These are phyloP conservation scores for Apotomis capreana DNA, from an alignment of 2,888 invertebrate genomes.

Conservation along the genomic window DNA sequence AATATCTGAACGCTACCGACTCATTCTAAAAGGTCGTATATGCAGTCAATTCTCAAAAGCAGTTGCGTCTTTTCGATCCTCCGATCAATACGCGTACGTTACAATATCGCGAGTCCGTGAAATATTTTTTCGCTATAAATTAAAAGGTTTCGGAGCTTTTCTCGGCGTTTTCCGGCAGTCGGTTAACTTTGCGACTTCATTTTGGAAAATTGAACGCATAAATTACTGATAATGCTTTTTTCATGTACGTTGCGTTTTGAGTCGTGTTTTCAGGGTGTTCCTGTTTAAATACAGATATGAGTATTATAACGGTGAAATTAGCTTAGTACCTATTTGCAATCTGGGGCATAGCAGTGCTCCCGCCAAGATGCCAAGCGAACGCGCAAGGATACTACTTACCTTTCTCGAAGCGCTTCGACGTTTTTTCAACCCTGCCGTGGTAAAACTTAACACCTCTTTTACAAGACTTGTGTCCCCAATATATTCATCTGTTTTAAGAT, in stretches of 20 bases:
- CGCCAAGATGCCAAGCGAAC: too few species aligned
- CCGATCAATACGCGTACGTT: conserved; percentile 29
- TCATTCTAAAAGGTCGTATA: not conserved
- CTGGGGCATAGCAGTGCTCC: too few species aligned
- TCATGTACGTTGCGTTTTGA: conserved; percentile 7
- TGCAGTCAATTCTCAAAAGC: not conserved
- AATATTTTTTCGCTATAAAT: conserved; percentile 78
- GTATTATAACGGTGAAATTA: too few species aligned
- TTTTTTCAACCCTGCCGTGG: too few species aligned
- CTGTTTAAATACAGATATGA: too few species aligned
- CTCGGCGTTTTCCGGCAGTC: conserved; percentile 66
- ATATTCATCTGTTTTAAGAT: too few species aligned
- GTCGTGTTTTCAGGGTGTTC: too few species aligned
- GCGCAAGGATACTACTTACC: too few species aligned
- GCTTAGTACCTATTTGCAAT: too few species aligned
- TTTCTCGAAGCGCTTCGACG: too few species aligned
- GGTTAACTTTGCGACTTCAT: conserved; percentile 71
- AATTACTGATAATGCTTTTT: conserved; percentile 61
- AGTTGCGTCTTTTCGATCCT: not conserved
- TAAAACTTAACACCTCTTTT: too few species aligned
- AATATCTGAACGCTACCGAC: conserved; percentile 23
- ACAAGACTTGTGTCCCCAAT: too few species aligned
- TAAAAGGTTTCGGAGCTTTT: conserved; percentile 72
- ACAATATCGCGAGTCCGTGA: conserved; percentile 52
- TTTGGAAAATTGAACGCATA: conserved; percentile 80